A percentile compares a stretch with the other conserved stretches of the same genome.
phyloP scores from a whole-genome alignment of 2,797 vertebrate genomes.

The Typhlichthys eigenmanni region DNA sequence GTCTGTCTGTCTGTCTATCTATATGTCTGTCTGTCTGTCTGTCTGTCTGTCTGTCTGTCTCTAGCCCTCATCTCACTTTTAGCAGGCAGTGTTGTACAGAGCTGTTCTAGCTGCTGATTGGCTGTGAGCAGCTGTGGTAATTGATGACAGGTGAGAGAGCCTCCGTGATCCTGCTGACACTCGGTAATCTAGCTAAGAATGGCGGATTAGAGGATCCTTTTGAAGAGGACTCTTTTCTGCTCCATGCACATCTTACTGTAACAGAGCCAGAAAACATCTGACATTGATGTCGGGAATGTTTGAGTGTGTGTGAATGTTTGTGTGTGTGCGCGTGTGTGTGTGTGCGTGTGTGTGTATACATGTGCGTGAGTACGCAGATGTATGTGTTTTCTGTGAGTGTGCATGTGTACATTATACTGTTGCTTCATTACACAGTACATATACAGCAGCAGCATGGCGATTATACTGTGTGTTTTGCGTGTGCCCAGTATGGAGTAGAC shows the following conservation, averaged over 20 bases:
- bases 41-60: no score
- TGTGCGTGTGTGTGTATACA: slow-evolving; percentile 2
- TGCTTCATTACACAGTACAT: neutral
- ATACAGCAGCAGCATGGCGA: neutral
- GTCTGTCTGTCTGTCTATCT: no score
- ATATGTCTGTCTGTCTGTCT: no score
- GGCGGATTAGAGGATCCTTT: slow-evolving; percentile 74
- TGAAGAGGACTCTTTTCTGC: slow-evolving; percentile 66
- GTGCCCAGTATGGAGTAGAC: no score
- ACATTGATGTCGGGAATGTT: slow-evolving; percentile 53
- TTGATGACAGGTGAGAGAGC: slow-evolving; percentile 81
- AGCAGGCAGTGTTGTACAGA: slow-evolving; percentile 31
- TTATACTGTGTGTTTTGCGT: neutral
- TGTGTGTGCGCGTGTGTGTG: neutral
- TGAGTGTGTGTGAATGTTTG: slow-evolving; percentile 34
- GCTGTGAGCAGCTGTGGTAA: slow-evolving; percentile 49
- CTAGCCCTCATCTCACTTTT: neutral
- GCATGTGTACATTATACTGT: neutral
- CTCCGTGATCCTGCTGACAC: slow-evolving; percentile 76
- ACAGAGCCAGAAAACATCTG: slow-evolving; percentile 53
- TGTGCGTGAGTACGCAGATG: neutral
- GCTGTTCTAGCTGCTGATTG: slow-evolving; percentile 4
- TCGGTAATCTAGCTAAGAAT: slow-evolving; percentile 81
- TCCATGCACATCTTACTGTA: slow-evolving; percentile 52
- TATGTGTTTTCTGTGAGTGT: neutral